Evolutionary conservation across 2,888 invertebrate genomes (phyloP).

Genomic region (Brachypterus glaber): DNA sequence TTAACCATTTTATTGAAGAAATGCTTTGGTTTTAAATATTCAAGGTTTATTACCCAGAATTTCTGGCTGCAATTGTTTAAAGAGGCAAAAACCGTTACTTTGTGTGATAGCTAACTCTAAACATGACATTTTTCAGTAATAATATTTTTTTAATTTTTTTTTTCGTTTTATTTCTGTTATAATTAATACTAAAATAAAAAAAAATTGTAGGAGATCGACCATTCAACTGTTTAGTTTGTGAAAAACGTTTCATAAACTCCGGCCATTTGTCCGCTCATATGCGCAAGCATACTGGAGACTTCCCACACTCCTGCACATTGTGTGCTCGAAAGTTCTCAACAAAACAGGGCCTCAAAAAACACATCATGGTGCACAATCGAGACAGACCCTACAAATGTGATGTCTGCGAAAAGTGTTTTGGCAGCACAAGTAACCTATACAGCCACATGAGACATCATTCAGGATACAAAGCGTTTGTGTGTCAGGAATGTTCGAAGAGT

Average conservation of each 20-base stretch:
- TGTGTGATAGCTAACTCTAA: no score
- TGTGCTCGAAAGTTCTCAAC: conserved; percentile 40
- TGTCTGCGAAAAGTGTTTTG: conserved; percentile 38
- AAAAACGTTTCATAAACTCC: conserved; percentile 39
- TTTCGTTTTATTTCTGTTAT: no score
- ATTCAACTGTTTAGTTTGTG: conserved; percentile 39
- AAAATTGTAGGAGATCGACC: conserved; percentile 32
- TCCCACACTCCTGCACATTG: conserved; percentile 39
- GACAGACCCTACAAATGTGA: conserved; percentile 39
- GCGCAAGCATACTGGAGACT: conserved; percentile 41
- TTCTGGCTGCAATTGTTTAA: no score
- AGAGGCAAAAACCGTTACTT: no score
- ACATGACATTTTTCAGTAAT: no score
- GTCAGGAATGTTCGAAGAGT: conserved; percentile 39
- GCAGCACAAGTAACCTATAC: conserved; percentile 39
- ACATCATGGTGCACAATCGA: conserved; percentile 39
- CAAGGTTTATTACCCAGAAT: no score
- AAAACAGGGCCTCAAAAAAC: conserved; percentile 40
- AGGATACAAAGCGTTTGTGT: conserved; percentile 40
- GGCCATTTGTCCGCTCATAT: conserved; percentile 41
- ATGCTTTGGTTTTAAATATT: no score
- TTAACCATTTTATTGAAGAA: no score
- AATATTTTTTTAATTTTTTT: no score
- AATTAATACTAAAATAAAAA: neutral
- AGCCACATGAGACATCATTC: conserved; percentile 40